Base-by-base conservation (phyloP, 2,113 vertebrate genomes). In the Gambusia holbrooki region DNA sequence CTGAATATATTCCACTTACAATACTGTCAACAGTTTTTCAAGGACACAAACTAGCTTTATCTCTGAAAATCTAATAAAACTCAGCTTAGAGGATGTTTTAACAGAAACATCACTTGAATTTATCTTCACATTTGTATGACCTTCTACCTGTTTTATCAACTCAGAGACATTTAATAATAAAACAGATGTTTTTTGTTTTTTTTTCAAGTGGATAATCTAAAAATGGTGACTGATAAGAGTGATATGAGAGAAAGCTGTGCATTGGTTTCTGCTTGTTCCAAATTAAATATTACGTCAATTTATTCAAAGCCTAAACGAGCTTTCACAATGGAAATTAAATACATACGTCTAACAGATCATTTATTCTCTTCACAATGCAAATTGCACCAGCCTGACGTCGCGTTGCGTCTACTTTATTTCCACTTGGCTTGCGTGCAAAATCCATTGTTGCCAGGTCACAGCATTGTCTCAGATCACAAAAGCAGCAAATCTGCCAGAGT, bases 1-100 rank as follows among this genome's bases (percentile, higher is more conserved):
- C 69, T 48, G 54, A 80, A 86, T 42, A 60, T 69, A 85, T 81
- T 77, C 32, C 25, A 65, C 70, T 77, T 66, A 70, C 30, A 62
- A 42, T 61, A 35, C 58, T 62, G 74, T 74, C 82, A 83, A 84
- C 76, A 62, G 28, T 76, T 84, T 82, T 54, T 82, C 80, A 88
- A 86, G 82, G 76, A 80, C 82, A 40, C 37, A 62, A 79, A 77
- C 35, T n/a, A n/a, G 29, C 65, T 61, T 76, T n/a, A 62, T 67
- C 30, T 77, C 37, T 22, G 65, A 73, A 69, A 77, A 58, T 71
- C 62, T 10, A 77, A 79, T 48, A n/a, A 17, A 51, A 62, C 17
- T 4, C 48, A 40, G 29, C 66, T 71, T n/a, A 62, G 67, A 81
- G 37, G 30, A 60, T 0, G 0, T 2, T 33, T 25, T 11, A 54